Evolutionary conservation across 2,888 invertebrate genomes (phyloP).

Genomic region (Eulithis prunata): DNA sequence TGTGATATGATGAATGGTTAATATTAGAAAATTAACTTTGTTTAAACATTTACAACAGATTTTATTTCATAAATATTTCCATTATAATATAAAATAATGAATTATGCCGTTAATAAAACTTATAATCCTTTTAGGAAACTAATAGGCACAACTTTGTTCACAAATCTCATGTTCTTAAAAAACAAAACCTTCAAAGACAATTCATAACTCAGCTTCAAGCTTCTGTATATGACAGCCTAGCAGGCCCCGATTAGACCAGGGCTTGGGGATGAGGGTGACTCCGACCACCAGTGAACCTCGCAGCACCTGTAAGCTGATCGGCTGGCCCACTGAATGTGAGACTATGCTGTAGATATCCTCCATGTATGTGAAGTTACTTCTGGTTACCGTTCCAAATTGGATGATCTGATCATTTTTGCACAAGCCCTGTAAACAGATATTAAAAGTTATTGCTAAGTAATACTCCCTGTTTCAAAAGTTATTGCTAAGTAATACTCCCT

Average conservation of each 20-base stretch:
- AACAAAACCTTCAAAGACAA: too few relatives aligned
- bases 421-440: slow-evolving; percentile 85
- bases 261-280: slow-evolving; percentile 87
- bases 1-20: neutral
- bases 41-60: too few relatives aligned
- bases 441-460: neutral
- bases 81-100: too few relatives aligned
- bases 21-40: neutral
- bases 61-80: too few relatives aligned
- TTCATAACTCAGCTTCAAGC: slow-evolving; percentile 12
- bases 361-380: slow-evolving; percentile 87
- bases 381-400: slow-evolving; percentile 91
- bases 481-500: neutral
- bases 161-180: too few relatives aligned
- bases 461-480: too few relatives aligned
- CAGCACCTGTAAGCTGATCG: slow-evolving; percentile 79
- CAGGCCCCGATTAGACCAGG: slow-evolving; percentile 91
- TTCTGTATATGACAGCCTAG: slow-evolving; percentile 83
- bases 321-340: slow-evolving; percentile 84
- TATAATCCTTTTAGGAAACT: too few relatives aligned
- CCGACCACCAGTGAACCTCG: slow-evolving; percentile 75
- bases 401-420: slow-evolving; percentile 87
- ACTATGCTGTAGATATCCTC: slow-evolving; percentile 89
- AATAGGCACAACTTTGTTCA: too few relatives aligned
- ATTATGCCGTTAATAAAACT: too few relatives aligned